Base-by-base conservation (phyloP, 1,140 invertebrate species). In the Drosophila nigromelanica region DNA sequence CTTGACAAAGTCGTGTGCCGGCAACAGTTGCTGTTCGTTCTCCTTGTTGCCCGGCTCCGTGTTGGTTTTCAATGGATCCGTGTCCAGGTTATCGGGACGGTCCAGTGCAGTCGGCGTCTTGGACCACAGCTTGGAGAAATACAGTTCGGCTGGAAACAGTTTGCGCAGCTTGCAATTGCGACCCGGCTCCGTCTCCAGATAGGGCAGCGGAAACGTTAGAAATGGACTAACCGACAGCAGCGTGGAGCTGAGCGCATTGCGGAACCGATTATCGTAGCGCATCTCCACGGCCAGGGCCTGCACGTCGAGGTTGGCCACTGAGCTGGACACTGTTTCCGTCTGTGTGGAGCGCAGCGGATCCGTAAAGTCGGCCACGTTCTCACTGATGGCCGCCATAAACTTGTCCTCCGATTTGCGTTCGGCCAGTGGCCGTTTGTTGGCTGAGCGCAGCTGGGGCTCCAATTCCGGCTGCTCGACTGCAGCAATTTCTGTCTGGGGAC, bases 151-250 rank as follows among this genome's bases (percentile, higher is more conserved):
- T 0, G 96, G 95, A 80, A 98, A 97, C 83, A 95, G 98, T 18
- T 93, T 93, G 8, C 97, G 93, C 2, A 98, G 90, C 18, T 94
- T 92, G 91, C 97, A 98, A 66, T 95, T 95, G 24, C 95, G 93
- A 0, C 98, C 97, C 2, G 92, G 92, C 82, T 97, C 96, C 0
- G 97, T 98, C 92, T 98, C 97, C 64, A 99, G 91, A 92, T 96
- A 99, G 0, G 98, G 98, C 43, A 98, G 93, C 0, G 95, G 94
- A 78, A 97, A 96, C 66, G 95, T 95, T 1, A 98, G 93, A 92
- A 96, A 97, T 0, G 98, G 98, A 0, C 98, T 99, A 71, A 96
- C 94, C 0, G 96, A 97, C 0, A 99, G 92, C 61, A 96, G 92
- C 0, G 95, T 95, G 33, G 95, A 95, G 67, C 96, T 95, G 4